Percentiles rank a stretch among this genome's conserved stretches.
Conservation (phyloP, 2,888 invertebrate genomes). For the Phanerotoma sp. region DNA sequence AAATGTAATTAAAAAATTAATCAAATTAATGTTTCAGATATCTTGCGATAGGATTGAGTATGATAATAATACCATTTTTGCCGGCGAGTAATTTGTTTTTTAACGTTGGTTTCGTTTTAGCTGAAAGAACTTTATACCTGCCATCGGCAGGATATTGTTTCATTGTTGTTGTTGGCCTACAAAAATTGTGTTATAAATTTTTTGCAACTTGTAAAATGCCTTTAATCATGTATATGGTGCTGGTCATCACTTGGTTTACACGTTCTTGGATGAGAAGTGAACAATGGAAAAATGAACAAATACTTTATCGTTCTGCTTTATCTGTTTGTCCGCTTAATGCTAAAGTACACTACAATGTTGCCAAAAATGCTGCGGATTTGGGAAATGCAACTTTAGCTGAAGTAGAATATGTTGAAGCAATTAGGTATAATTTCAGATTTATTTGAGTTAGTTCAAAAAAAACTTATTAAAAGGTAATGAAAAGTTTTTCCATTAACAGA, state of each 20-base stretch:
- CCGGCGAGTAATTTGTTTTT: slow-evolving; percentile 84
- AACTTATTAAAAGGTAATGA: slow-evolving; percentile 12
- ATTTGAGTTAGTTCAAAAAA: slow-evolving; percentile 3
- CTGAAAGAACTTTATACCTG: slow-evolving; percentile 82
- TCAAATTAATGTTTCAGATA: slow-evolving; percentile 57
- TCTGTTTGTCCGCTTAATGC: slow-evolving; percentile 91
- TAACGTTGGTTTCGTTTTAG: slow-evolving; percentile 87
- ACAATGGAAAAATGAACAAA: slow-evolving; percentile 81
- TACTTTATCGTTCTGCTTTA: slow-evolving; percentile 79
- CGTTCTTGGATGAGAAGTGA: slow-evolving; percentile 61
- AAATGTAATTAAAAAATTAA: slow-evolving; percentile 16
- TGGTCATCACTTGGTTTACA: slow-evolving; percentile 48
- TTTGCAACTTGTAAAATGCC: slow-evolving; percentile 32
- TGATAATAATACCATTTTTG: slow-evolving; percentile 75
- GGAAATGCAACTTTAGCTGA: slow-evolving; percentile 72
- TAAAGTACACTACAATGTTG: slow-evolving; percentile 92
- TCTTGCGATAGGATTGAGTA: slow-evolving; percentile 62
- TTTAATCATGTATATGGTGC: slow-evolving; percentile 41
- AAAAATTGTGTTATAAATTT: slow-evolving; percentile 49
- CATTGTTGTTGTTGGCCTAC: slow-evolving; percentile 67
- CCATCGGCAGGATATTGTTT: slow-evolving; percentile 81
- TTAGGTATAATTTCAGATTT: slow-evolving; percentile 61
- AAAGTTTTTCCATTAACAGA: slow-evolving; percentile 57
- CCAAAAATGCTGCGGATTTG: slow-evolving; percentile 79
- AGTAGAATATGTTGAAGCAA: slow-evolving; percentile 74